Evolutionary conservation across 2,113 vertebrate species (phyloP).

Genomic region (Psittacus erithacus): DNA sequence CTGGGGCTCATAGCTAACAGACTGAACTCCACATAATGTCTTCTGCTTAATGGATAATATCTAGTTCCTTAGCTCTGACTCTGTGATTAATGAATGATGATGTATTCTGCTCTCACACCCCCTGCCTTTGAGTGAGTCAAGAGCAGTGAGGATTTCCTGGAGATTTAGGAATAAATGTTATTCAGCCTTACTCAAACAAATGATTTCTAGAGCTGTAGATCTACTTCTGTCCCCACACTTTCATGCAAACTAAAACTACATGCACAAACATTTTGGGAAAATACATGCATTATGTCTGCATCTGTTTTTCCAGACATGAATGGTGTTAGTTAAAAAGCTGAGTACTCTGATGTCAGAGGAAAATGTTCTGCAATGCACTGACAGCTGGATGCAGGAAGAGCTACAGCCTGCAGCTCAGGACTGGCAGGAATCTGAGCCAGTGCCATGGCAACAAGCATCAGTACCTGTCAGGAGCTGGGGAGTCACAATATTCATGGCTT

Average conservation of each 20-base stretch:
- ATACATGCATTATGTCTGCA: background rate
- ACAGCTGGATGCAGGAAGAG: constrained; percentile 40
- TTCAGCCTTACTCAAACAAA: background rate
- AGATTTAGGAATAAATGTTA: background rate
- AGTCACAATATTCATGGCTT: background rate
- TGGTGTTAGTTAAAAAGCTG: background rate
- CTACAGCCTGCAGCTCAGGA: constrained; percentile 30
- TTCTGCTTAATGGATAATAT: background rate
- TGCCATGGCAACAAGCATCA: constrained; percentile 53
- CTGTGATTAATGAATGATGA: background rate
- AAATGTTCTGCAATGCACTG: constrained; percentile 26
- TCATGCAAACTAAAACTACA: background rate
- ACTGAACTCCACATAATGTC: background rate
- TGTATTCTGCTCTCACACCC: background rate
- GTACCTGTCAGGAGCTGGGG: constrained; percentile 42
- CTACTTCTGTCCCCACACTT: background rate
- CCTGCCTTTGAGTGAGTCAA: background rate
- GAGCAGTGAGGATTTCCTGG: background rate
- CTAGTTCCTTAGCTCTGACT: background rate
- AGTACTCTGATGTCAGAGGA: constrained; percentile 23
- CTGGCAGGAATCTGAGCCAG: constrained; percentile 38
- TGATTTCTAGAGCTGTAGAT: background rate
- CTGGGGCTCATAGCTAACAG: background rate
- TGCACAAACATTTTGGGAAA: constrained; percentile 29
- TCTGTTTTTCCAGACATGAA: background rate